Percentiles rank a stretch among this genome's conserved stretches.
Conservation (phyloP, 2,113 vertebrate species). For the Thalassarche chlororhynchos region DNA sequence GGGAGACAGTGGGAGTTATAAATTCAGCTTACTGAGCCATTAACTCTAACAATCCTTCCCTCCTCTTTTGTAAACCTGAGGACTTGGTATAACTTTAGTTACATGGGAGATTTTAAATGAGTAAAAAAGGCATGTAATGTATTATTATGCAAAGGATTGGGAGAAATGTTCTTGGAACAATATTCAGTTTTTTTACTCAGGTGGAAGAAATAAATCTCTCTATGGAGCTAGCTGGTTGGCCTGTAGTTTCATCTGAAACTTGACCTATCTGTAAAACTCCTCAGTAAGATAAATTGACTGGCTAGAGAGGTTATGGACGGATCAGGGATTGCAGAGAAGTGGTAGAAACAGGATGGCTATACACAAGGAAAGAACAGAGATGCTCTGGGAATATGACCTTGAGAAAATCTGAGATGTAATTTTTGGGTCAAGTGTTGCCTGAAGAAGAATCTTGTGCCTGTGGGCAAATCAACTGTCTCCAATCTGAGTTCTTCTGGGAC, state of each 20-base stretch:
- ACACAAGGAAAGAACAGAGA: background rate
- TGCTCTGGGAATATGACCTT: background rate
- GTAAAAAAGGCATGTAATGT: background rate
- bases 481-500: background rate
- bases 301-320: background rate
- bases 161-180: background rate
- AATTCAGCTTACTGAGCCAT: background rate
- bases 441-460: background rate
- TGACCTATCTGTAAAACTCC: background rate
- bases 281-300: background rate
- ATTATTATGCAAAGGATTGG: background rate
- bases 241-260: background rate
- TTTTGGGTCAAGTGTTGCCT: background rate
- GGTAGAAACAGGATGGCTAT: background rate
- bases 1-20: background rate
- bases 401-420: background rate
- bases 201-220: background rate
- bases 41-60: background rate
- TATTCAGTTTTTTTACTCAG: background rate
- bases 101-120: rapidly evolving
- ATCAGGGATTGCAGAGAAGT: background rate
- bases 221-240: background rate
- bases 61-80: background rate
- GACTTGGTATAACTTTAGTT: background rate
- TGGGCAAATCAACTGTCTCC: background rate